Percentiles rank a stretch among this genome's conserved stretches.
These are phyloP conservation scores for Nymphalis io DNA, from an alignment of 1,140 invertebrate species.

Conservation along the genomic window DNA sequence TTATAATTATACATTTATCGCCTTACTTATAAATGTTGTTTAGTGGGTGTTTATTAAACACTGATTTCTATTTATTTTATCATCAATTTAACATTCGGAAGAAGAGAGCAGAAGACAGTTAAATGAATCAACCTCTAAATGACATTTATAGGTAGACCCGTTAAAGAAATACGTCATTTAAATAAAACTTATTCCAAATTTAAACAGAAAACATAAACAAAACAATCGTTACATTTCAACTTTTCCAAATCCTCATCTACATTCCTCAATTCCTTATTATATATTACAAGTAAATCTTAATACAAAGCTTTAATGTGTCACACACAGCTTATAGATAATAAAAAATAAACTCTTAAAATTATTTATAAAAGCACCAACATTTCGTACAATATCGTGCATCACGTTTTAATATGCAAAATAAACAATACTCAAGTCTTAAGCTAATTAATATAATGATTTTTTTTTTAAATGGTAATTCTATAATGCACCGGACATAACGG, in stretches of 20 bases:
- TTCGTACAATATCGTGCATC: background rate
- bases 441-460: background rate
- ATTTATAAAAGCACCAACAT: slow-evolving; percentile 7
- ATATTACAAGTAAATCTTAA: slow-evolving; percentile 9
- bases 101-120: no score
- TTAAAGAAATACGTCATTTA: background rate
- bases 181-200: background rate
- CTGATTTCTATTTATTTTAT: background rate
- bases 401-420: background rate
- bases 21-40: no score
- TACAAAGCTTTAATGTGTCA: slow-evolving; percentile 7
- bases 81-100: no score
- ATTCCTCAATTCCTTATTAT: background rate
- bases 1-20: background rate
- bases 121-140: no score
- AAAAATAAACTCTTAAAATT: slow-evolving; percentile 10
- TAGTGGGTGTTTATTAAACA: background rate
- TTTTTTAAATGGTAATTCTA: no score
- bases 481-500: no score
- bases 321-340: background rate
- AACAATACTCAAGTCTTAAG: background rate
- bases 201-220: background rate
- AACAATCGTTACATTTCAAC: background rate
- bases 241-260: background rate
- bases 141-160: background rate